Conservation (phyloP, 1,140 invertebrate species). For the Anoplolepis gracilipes region DNA sequence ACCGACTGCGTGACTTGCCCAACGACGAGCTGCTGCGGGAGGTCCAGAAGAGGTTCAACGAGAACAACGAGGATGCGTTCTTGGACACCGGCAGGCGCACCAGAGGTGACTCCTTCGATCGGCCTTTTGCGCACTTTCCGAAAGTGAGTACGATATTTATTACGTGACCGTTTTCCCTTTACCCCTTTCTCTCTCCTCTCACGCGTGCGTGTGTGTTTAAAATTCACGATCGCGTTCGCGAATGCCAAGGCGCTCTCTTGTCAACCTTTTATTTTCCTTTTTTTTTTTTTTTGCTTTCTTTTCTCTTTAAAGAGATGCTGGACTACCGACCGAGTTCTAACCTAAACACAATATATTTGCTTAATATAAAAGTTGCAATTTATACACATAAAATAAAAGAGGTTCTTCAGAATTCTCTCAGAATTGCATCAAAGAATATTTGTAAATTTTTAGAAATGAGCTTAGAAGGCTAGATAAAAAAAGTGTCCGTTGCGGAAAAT, state of each 20-base stretch:
- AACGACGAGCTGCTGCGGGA: conserved; percentile 83
- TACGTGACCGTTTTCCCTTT: not conserved
- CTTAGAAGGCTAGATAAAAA: too few relatives aligned
- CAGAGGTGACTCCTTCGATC: conserved; percentile 79
- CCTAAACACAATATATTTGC: too few relatives aligned
- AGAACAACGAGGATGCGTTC: conserved; percentile 80
- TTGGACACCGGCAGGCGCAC: conserved; percentile 76
- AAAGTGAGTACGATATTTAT: conserved; percentile 75
- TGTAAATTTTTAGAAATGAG: too few relatives aligned
- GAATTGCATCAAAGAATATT: too few relatives aligned
- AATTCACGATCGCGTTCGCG: not conserved
- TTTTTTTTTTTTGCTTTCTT: too few relatives aligned
- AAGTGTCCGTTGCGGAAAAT: too few relatives aligned
- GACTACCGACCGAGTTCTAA: too few relatives aligned
- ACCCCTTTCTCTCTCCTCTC: not conserved
- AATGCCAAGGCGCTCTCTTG: not conserved
- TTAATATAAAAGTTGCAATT: too few relatives aligned
- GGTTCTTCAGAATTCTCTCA: too few relatives aligned
- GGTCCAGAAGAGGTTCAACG: conserved; percentile 83
- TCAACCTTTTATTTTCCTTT: not conserved
- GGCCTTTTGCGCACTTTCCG: conserved; percentile 75
- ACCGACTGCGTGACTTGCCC: conserved; percentile 81
- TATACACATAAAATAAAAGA: too few relatives aligned
- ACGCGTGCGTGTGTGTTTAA: not conserved
- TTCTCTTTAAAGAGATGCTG: too few relatives aligned